Base-by-base conservation (phyloP, 35 echinoderm and acorn worm genomes). In the Heliocidaris tuberculata region DNA sequence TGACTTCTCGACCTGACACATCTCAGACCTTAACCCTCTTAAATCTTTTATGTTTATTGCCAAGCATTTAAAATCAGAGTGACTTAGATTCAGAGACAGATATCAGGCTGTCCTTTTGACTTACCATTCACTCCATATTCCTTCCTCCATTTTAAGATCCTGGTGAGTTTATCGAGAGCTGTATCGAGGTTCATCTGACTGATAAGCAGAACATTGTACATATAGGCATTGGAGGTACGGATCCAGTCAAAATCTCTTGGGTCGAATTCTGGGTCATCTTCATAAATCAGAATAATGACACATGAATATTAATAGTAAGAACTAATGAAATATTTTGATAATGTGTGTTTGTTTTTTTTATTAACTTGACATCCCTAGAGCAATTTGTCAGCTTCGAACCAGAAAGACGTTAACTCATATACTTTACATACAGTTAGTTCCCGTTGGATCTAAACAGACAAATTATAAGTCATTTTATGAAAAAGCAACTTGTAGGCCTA, bases 121-220 rank as follows among this genome's bases (percentile, higher is more conserved):
- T 48, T 87, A 94, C 94, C 94, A 88, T 86, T 94, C 19, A 94
- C 85, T 10, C 94, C 94, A 85, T 6, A 94, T 88, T 94, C 94
- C n/a, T 94, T 94, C 59, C 97, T 95, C 97, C 97, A 98, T 92
- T 86, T 96, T 29, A 98, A 90, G 27, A 95, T 94, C 85, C 94
- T 96, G 24, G 94, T 95, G 50, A 98, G 60, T 90, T 98, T 98
- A 52, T 95, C 94, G 0, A 96, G 21, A 17, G 96, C 95, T 48
- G 92, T 93, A 88, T 94, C 95, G 7, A 98, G 70, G 52, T 98
- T 86, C 56, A 93, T 90, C 85, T 96, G 95, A 60, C 94, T 88
- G 48, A 96, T 94, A 86, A 96, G 94, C 29, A 98, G 86, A 94
- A 98, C 93, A 32, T 96, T 94, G 59, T 96, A 95, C 35, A 98